A percentile compares a stretch with the other conserved stretches of the same genome.
Evolutionary conservation across 1,140 invertebrate species (phyloP).

Genomic region (Drosophila prosaltans): DNA sequence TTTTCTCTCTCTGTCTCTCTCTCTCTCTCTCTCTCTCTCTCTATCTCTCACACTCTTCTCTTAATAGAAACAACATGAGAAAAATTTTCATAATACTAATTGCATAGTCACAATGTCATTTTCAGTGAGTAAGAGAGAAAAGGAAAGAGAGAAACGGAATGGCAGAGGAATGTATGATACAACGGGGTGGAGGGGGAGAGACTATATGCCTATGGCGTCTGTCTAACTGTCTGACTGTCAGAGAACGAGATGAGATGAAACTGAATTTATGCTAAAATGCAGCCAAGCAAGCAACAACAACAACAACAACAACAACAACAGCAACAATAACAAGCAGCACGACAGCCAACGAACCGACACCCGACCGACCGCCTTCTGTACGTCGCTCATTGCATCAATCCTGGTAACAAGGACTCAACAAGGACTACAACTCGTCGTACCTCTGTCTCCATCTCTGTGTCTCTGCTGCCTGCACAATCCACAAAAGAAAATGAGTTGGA

Average conservation of each 20-base stretch:
- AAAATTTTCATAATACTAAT: constrained; percentile 83
- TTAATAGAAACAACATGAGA: constrained; percentile 64
- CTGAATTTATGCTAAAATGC: constrained; percentile 80
- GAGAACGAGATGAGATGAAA: constrained; percentile 66
- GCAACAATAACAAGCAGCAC: constrained; percentile 38
- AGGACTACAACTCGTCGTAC: constrained; percentile 2
- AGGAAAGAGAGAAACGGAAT: too few relatives aligned
- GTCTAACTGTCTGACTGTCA: constrained; percentile 58
- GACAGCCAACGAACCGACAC: constrained; percentile 19
- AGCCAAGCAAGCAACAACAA: constrained; percentile 77
- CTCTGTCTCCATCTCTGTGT: constrained; percentile 29
- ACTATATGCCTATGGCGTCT: constrained; percentile 59
- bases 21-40: background rate
- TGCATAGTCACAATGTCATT: constrained; percentile 83
- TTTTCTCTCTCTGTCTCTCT: background rate
- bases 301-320: constrained; percentile 52
- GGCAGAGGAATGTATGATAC: background rate
- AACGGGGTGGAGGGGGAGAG: background rate
- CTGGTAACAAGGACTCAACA: constrained; percentile 7
- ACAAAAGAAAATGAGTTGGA: constrained; percentile 45
- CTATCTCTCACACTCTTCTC: background rate
- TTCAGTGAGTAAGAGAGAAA: constrained; percentile 36
- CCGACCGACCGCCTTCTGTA: background rate
- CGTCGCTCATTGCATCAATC: constrained; percentile 8
- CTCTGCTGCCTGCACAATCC: constrained; percentile 9